A percentile compares a stretch with the other conserved stretches of the same genome.
Conservation (phyloP, 2,888 invertebrate genomes). For the Eristalinus aeneus region DNA sequence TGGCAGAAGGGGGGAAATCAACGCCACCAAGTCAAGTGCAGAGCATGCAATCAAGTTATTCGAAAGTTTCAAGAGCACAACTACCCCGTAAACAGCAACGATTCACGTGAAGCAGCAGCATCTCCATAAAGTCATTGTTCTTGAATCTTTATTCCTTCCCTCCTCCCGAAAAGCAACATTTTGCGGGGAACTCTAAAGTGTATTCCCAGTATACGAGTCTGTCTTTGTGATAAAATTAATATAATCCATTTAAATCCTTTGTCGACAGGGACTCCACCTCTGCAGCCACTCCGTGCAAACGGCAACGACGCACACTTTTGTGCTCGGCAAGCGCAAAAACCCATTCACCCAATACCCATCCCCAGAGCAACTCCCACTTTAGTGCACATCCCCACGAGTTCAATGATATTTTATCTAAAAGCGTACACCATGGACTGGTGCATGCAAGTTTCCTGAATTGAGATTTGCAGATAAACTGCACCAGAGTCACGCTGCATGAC, state of each 20-base stretch:
- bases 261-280: not conserved
- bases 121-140: not conserved
- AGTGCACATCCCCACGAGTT: not conserved
- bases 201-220: not conserved
- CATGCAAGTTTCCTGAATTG: constrained; percentile 45
- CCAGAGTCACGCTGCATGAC: constrained; percentile 28
- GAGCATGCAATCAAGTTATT: constrained; percentile 12
- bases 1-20: not conserved
- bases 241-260: not conserved
- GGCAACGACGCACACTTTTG: not conserved
- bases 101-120: not conserved
- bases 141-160: not conserved
- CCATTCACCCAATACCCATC: not conserved
- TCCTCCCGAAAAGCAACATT: not conserved
- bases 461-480: constrained; percentile 33
- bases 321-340: not conserved
- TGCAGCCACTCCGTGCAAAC: not conserved
- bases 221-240: not conserved
- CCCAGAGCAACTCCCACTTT: not conserved
- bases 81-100: not conserved
- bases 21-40: not conserved
- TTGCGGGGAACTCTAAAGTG: not conserved
- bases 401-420: not conserved
- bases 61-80: not conserved
- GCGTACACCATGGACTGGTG: constrained; percentile 40